Evolutionary conservation across 2,888 invertebrate genomes (phyloP), one percentile per base, ranked within the genome.

Genomic region (Polymixis lichenea): DNA sequence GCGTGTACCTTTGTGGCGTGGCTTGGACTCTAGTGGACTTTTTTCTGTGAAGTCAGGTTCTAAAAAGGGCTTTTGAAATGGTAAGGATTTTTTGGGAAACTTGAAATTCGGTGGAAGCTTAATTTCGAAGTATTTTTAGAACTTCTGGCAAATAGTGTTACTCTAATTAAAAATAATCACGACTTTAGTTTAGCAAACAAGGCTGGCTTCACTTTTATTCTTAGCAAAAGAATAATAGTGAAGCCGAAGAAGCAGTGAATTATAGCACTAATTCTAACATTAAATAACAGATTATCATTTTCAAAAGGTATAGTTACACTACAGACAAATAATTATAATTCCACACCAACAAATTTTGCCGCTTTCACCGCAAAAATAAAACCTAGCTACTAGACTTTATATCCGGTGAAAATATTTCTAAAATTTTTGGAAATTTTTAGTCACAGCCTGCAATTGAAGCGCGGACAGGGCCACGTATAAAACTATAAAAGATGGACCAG

Each of bases 401-500:
- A 32, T 17, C 6, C 1, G 5, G 19, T 22, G 22, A 74, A 84
- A 53, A 75, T 68, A 64, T 71, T 74, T 74, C 60, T 51, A 69
- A 55, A 62, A 19, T 22, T 53, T 72, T 75, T 32, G 19, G 2
- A 19, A 32, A 38, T 56, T 64, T 72, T 61, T 55, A n/a, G 56
- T 74, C 28, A 49, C 38, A 4, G 13, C 11, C 58, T 58, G 43
- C 75, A 77, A 68, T 80, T 71, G 83, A 61, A 80, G 65, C 72
- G 58, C 46, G 72, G 53, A 71, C 67, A 75, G 78, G 25, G 22
- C 70, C 51, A 49, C 72, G 32, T 86, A 83, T 75, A 83, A 82
- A 84, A 77, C 84, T 80, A 80, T 83, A 83, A 85, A 86, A 80
- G 72, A 86, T 86, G 64, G 68, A 75, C 75, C 80, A 84, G 73